A percentile compares a stretch with the other conserved stretches of the same genome.
phyloP scores from a whole-genome alignment of 1,140 invertebrate species.

The Hesperophylax magnus region DNA sequence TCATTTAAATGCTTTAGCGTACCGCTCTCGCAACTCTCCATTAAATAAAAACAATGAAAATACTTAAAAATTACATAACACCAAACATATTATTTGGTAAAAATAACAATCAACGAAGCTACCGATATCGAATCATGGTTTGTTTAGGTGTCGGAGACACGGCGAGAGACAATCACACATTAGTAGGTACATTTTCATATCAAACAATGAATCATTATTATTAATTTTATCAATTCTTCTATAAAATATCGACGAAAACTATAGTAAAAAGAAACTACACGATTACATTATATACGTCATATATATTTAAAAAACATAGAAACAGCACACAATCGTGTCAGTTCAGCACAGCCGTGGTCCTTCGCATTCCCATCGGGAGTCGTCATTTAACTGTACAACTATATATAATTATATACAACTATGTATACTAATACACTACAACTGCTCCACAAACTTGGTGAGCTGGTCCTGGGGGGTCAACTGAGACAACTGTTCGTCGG shows the following conservation, averaged over 20 bases:
- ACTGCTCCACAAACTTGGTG: constrained; percentile 93
- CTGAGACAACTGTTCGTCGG: constrained; percentile 79
- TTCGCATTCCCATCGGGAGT: constrained; percentile 51
- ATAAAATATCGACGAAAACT: constrained; percentile 53
- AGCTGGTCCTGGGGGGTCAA: constrained; percentile 94
- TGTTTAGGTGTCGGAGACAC: constrained; percentile 29
- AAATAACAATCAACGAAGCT: constrained; percentile 56
- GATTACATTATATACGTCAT: constrained; percentile 46
- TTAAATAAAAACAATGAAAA: constrained; percentile 55
- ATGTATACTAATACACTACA: constrained; percentile 72
- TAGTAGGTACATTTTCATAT: constrained; percentile 55
- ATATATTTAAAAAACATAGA: constrained; percentile 48
- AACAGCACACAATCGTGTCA: constrained; percentile 54
- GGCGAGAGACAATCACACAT: constrained; percentile 48
- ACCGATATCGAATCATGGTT: constrained; percentile 48
- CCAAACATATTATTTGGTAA: constrained; percentile 54
- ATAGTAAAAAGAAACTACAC: constrained; percentile 52
- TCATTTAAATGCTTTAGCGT: constrained; percentile 56
- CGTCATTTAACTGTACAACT: constrained; percentile 42
- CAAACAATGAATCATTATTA: constrained; percentile 49
- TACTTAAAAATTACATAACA: constrained; percentile 56
- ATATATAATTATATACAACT: constrained; percentile 51
- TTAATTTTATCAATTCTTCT: constrained; percentile 46
- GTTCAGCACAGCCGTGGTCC: constrained; percentile 55
- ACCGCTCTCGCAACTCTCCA: constrained; percentile 50